These are phyloP conservation scores for Lepidochitona cinerea DNA, from an alignment of 2,888 invertebrate species.

Conservation along the genomic window DNA sequence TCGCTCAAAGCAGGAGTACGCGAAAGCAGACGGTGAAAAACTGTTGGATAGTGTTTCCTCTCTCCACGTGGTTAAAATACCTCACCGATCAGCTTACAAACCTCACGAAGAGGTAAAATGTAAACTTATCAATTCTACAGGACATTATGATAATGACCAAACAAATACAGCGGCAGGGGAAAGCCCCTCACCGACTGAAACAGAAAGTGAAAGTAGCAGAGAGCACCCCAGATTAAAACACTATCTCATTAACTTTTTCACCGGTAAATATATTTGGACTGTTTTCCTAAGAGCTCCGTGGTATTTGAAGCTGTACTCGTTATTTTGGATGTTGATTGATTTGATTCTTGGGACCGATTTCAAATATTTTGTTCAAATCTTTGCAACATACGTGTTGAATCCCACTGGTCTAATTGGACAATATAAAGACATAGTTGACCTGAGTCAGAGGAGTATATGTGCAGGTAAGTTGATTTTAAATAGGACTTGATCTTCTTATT, in stretches of 20 bases:
- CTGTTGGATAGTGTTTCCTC: conserved; percentile 46
- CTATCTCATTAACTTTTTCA: conserved; percentile 53
- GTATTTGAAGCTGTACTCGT: conserved; percentile 47
- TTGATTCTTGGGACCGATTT: conserved; percentile 41
- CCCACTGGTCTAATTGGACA: conserved; percentile 41
- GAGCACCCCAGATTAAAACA: conserved; percentile 27
- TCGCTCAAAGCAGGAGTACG: conserved; percentile 52
- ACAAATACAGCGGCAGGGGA: background rate
- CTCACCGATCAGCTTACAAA: conserved; percentile 29
- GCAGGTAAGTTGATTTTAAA: no score
- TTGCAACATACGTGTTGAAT: conserved; percentile 44
- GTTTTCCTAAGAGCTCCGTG: conserved; percentile 49
- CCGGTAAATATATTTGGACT: conserved; percentile 41
- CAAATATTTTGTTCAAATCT: conserved; percentile 39
- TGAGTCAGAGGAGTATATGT: conserved; percentile 48
- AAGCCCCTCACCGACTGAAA: background rate
- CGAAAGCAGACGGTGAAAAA: conserved; percentile 38
- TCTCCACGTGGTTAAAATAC: conserved; percentile 43
- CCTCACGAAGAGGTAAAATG: conserved; percentile 30
- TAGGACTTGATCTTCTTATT: no score
- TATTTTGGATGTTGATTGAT: conserved; percentile 46
- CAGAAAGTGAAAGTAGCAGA: background rate
- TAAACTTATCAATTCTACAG: background rate
- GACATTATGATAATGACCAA: background rate
- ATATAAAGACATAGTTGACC: conserved; percentile 51